Evolutionary conservation across 2,888 invertebrate genomes (phyloP).

Genomic region (Lacanobia wlatinum): DNA sequence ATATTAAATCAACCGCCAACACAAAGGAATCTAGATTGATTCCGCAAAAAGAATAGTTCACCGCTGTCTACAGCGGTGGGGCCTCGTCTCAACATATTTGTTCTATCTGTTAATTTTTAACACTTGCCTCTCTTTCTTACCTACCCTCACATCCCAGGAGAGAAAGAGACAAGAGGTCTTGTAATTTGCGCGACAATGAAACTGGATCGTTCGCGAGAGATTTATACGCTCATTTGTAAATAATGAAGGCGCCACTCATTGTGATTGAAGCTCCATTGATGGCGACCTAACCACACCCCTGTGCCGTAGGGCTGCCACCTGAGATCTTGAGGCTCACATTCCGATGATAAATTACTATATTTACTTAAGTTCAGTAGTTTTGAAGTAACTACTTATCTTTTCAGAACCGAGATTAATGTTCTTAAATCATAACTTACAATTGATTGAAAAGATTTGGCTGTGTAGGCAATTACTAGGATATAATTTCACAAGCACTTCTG

Average conservation of each 20-base stretch:
- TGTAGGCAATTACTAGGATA: too few relatives aligned
- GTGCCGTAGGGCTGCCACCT: slow-evolving; percentile 75
- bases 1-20: background rate
- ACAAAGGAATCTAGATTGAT: background rate
- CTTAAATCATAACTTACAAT: too few relatives aligned
- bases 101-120: slow-evolving; percentile 65
- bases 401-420: too few relatives aligned
- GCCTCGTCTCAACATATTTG: slow-evolving; percentile 55
- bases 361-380: background rate
- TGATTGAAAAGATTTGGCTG: background rate
- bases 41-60: slow-evolving; percentile 3
- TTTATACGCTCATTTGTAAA: slow-evolving; percentile 89
- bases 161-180: slow-evolving; percentile 60
- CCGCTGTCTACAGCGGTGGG: slow-evolving; percentile 35
- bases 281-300: slow-evolving; percentile 82
- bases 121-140: slow-evolving; percentile 56
- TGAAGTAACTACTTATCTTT: too few relatives aligned
- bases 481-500: too few relatives aligned
- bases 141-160: slow-evolving; percentile 10
- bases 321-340: slow-evolving; percentile 12
- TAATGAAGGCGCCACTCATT: slow-evolving; percentile 90
- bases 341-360: background rate
- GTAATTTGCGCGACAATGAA: slow-evolving; percentile 77
- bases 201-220: slow-evolving; percentile 82
- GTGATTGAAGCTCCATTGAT: slow-evolving; percentile 86